Base-by-base conservation (phyloP, 2,113 vertebrate genomes). In the Clupea harengus region DNA sequence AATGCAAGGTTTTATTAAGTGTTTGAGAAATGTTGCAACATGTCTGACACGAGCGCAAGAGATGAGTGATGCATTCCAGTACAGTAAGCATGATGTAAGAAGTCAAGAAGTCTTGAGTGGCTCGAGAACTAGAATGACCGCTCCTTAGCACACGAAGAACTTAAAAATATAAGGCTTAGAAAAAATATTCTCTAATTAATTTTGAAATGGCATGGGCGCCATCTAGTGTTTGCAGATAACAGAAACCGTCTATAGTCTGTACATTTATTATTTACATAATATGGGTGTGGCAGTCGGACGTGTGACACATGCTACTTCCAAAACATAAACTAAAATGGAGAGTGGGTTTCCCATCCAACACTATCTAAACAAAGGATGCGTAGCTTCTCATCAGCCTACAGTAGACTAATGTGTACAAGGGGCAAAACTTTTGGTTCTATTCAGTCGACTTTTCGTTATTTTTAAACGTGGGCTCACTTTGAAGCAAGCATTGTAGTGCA, bases 231-330 rank as follows among this genome's bases (percentile, higher is more conserved):
- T 2, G 11, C 72, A 17, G 25, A 32, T 32, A 32, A 78, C 72
- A 78, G 11, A 78, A 78, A 78, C 28, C 4, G 25, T 39, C 72
- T 4, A 75, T 15, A 39, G 28, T 78, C 72, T 78, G 32, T 78
- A 78, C 72, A 39, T 78, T 75, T 78, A 78, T 17, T 32, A 44
- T 39, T 78, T 78, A 78, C 72, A 78, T 78, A 78, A 78, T 78
- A 32, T 78, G 72, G 72, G 72, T 78, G 72, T 32, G 72, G 72
- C 32, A 17, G 28, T 78, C 32, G 15, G 25, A 78, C 28, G 72
- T 78, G 28, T 39, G 11, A 64, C 60, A 64, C 20, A 39, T 11
- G 15, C 54, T 22, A 17, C 25, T 78, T 28, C 9, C n/a, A 72
- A 32, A 72, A 28, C 64, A 39, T 39, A 72, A 72, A 72, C n/a